Conservation (phyloP, 2,113 vertebrate genomes). For the Tonatia bakeri region DNA sequence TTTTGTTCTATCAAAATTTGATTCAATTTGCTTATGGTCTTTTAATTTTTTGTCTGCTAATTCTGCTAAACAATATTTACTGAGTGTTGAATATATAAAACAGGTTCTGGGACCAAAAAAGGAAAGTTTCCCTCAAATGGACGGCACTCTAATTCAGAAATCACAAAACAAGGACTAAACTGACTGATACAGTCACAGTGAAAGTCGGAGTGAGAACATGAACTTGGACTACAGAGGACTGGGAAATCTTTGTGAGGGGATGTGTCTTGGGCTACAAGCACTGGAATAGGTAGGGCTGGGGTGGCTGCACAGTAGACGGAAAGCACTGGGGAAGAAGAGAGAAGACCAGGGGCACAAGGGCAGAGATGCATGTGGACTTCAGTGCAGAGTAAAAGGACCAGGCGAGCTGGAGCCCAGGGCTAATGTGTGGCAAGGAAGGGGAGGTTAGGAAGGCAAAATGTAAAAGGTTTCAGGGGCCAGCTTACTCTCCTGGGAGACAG, state of each 20-base stretch:
- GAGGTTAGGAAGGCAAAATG: not conserved
- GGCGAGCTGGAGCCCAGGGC: not conserved
- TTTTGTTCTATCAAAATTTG: not conserved
- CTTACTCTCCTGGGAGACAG: not conserved
- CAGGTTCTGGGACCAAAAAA: not conserved
- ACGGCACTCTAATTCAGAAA: not conserved
- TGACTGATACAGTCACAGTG: not conserved
- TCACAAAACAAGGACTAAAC: not conserved
- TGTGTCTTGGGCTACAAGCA: not conserved
- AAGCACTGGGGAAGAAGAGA: not conserved
- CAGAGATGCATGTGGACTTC: not conserved
- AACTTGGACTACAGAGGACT: too few species aligned
- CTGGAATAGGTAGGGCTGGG: not conserved
- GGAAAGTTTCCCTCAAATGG: not conserved
- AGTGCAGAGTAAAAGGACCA: not conserved
- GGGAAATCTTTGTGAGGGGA: not conserved
- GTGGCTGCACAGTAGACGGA: not conserved
- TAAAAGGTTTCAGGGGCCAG: not conserved
- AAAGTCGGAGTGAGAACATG: too few species aligned
- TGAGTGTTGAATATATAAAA: not conserved
- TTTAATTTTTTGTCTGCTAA: not conserved
- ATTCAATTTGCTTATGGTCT: not conserved
- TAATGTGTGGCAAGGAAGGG: not conserved
- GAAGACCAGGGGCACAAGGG: not conserved
- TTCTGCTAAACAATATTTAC: not conserved